These are phyloP conservation scores for Cryptocephalus primarius DNA, from an alignment of 2,888 invertebrate genomes.

Conservation along the genomic window DNA sequence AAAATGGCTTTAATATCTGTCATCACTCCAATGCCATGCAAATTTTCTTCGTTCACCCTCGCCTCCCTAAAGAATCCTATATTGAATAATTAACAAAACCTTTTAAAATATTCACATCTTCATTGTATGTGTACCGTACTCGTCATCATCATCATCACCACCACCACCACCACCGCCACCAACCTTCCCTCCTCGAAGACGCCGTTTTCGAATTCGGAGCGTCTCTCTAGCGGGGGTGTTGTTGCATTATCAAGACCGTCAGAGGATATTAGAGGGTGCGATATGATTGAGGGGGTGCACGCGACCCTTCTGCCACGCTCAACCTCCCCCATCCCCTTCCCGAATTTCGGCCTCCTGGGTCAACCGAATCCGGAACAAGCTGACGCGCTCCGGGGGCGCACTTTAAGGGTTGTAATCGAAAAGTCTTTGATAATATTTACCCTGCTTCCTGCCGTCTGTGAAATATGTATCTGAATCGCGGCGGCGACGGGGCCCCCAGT, in stretches of 20 bases:
- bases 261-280: slow-evolving; percentile 39
- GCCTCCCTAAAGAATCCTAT: too few relatives aligned
- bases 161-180: too few relatives aligned
- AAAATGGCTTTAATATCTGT: too few relatives aligned
- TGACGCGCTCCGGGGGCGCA: slow-evolving; percentile 18
- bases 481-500: neutral
- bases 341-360: slow-evolving; percentile 28
- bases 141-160: too few relatives aligned
- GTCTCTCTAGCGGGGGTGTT: slow-evolving; percentile 24
- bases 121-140: too few relatives aligned
- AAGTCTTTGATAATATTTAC: slow-evolving; percentile 20
- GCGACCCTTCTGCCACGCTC: slow-evolving; percentile 10
- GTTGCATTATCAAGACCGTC: slow-evolving; percentile 39
- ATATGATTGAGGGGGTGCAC: slow-evolving; percentile 36
- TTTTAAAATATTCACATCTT: too few relatives aligned
- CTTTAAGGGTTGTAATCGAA: slow-evolving; percentile 22
- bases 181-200: too few relatives aligned
- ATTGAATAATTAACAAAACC: too few relatives aligned
- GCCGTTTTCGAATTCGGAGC: neutral
- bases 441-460: slow-evolving; percentile 4
- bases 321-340: slow-evolving; percentile 17
- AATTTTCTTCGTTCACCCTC: too few relatives aligned
- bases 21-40: too few relatives aligned
- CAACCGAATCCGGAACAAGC: slow-evolving; percentile 30
- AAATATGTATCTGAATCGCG: neutral